Conservation (phyloP, 2,113 vertebrate genomes). For the Calonectris borealis region DNA sequence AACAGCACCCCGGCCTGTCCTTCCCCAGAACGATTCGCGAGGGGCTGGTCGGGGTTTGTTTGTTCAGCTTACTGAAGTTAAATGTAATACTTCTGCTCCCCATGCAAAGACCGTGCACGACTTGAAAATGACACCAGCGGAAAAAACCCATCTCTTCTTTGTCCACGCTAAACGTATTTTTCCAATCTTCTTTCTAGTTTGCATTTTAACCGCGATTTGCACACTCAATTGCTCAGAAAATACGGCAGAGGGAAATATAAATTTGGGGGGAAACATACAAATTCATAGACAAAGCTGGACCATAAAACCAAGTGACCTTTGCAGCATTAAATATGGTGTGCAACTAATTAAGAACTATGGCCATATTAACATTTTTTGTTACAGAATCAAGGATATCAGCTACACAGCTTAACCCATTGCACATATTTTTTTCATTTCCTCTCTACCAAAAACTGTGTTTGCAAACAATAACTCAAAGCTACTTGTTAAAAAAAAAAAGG, state of each 20-base stretch:
- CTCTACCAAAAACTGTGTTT: constrained; percentile 6
- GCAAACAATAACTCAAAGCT: constrained; percentile 12
- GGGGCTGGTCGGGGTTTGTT: constrained; percentile 57
- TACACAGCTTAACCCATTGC: background rate
- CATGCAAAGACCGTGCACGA: constrained; percentile 26
- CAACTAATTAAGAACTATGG: constrained; percentile 10
- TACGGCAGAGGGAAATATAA: background rate
- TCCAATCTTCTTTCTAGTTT: background rate
- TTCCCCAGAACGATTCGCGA: constrained; percentile 36
- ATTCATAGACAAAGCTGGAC: background rate
- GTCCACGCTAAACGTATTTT: background rate
- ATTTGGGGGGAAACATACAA: background rate
- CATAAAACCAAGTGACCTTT: constrained; percentile 56
- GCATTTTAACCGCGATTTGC: background rate
- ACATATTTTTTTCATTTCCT: constrained; percentile 37
- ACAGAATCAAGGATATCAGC: constrained; percentile 25
- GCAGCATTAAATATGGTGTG: background rate
- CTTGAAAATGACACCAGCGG: background rate
- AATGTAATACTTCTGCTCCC: constrained; percentile 31
- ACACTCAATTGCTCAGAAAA: constrained; percentile 1
- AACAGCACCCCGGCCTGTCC: constrained; percentile 61
- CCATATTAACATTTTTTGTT: constrained; percentile 7
- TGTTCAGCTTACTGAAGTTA: constrained; percentile 65
- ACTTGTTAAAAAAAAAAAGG: background rate
- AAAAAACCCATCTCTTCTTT: background rate